Base-by-base conservation (phyloP, 2,113 vertebrate genomes). In the Halichoerus grypus region DNA sequence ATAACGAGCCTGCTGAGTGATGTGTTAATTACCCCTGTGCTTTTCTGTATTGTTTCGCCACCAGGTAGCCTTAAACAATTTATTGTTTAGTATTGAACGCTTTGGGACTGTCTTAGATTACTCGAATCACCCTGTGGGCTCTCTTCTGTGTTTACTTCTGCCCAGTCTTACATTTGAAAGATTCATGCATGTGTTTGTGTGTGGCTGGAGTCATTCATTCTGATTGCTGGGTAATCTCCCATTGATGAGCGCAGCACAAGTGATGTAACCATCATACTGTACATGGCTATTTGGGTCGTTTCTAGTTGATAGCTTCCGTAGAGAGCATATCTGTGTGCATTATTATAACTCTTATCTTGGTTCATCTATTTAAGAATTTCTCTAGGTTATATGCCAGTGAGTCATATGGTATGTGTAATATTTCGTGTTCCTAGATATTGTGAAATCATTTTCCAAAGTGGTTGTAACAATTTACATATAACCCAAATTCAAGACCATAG, bases 1-100 rank as follows among this genome's bases (percentile, higher is more conserved):
- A 18, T 33, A 13, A 11, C 31, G 16, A 3, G 24, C 19, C 5
- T 2, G 39, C 6, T 2, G 11, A 72, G 13, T 83, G 4, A 0
- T 71, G 18, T 55, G 63, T n/a, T 8, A 12, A 33, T 69, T 21
- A 7, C 19, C 42, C 36, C 51, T 46, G 55, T 24, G 28, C 19
- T 42, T 39, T 53, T 72, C 31, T n/a, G 0, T 69, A 22, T 55
- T 21, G 46, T 69, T 57, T 69, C 46, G 16, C 51, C 28, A 57
- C 49, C 49, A 36, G 13, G 57, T 90, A 19, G 63, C 14, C 89
- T 55, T 31, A 59, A 92, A 80, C 61, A 67, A 7, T 55, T 71
- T 39, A 71, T 42, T 36, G 28, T 72, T n/a, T 67, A 14, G 36
- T 19, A 6, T 8, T 36, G 51, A 83, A 5, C 15, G 39, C 36